phyloP scores from a whole-genome alignment of 2,113 vertebrate species.

The Prolemur simus region DNA sequence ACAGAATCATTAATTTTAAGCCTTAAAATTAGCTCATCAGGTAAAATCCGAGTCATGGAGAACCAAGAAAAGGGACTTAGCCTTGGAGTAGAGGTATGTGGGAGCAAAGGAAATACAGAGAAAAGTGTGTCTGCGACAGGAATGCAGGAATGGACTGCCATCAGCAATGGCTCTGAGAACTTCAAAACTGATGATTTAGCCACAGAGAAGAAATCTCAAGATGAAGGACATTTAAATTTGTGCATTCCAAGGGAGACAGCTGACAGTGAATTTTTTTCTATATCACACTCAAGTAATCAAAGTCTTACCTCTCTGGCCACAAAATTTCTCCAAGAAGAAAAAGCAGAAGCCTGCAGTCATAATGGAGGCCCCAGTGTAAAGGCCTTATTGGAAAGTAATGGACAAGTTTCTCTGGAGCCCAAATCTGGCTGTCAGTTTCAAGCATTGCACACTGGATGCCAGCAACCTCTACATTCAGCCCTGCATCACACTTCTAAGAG shows the following conservation, averaged over 20 bases:
- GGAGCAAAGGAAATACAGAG: neutral
- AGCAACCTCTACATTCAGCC: neutral
- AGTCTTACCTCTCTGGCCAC: neutral
- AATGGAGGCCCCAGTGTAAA: neutral
- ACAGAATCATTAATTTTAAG: neutral
- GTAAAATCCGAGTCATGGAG: neutral
- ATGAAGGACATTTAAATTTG: neutral
- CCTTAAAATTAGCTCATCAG: neutral
- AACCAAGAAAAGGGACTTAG: neutral
- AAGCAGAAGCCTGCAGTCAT: neutral
- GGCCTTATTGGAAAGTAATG: neutral
- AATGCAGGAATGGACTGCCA: neutral
- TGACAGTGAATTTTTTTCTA: neutral
- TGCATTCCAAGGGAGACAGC: fast-evolving
- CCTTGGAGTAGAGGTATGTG: neutral
- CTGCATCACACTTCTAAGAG: neutral
- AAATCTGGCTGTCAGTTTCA: fast-evolving
- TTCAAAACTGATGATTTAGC: neutral
- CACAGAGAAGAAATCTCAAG: neutral
- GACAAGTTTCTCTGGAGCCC: neutral
- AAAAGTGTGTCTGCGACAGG: neutral
- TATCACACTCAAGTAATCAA: neutral
- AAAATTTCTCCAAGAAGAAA: neutral
- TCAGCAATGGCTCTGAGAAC: fast-evolving
- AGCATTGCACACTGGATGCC: fast-evolving